Percentiles rank a stretch among this genome's conserved stretches.
phyloP scores from a whole-genome alignment of 2,797 vertebrate genomes.

The Sardinella longiceps region DNA sequence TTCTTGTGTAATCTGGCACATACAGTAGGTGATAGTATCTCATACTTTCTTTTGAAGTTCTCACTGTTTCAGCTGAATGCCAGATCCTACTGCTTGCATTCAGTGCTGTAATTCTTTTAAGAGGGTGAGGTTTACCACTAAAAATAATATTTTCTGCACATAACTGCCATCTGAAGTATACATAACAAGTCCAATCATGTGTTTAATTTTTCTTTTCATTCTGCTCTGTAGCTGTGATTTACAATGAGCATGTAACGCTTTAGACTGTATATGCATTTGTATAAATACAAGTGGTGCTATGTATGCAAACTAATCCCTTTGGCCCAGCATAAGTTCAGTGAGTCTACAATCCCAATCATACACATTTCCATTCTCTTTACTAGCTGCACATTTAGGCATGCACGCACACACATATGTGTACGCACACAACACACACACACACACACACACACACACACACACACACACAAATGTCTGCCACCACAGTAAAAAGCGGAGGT shows the following conservation, averaged over 20 bases:
- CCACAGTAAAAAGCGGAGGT: slow-evolving; percentile 61
- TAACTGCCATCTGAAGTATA: background rate
- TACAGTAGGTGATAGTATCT: background rate
- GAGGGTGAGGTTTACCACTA: slow-evolving; percentile 8
- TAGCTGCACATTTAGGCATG: slow-evolving; percentile 15
- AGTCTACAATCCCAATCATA: background rate
- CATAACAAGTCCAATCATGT: background rate
- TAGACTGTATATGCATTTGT: background rate
- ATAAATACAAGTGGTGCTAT: background rate
- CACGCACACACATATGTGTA: slow-evolving; percentile 15
- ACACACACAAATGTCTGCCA: slow-evolving; percentile 26
- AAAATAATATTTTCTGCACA: background rate
- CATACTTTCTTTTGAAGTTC: background rate
- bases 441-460: slow-evolving; percentile 27
- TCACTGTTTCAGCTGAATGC: background rate
- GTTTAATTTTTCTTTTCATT: background rate
- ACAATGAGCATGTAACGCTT: background rate
- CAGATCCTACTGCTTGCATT: background rate
- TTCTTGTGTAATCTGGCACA: background rate
- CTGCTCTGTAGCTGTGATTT: background rate
- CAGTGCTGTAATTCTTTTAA: background rate
- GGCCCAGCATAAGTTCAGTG: background rate
- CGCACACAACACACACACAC: background rate
- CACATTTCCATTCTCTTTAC: background rate
- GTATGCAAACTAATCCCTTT: background rate